Evolutionary conservation across 2,888 invertebrate genomes (phyloP).

Genomic region (Nemotelus nigrinus): DNA sequence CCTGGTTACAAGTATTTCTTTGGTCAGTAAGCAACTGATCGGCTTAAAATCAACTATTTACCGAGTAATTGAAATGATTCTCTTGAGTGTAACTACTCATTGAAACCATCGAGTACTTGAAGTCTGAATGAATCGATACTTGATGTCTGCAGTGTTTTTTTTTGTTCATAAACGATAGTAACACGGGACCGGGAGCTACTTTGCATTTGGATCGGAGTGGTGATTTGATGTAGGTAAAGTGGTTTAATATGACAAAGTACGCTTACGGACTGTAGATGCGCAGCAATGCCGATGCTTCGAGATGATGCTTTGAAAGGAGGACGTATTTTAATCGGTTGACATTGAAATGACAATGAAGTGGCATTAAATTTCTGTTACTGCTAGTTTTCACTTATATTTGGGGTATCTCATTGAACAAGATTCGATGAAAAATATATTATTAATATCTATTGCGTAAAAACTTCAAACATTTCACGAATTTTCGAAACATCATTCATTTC

Average conservation of each 20-base stretch:
- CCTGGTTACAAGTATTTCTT: not conserved
- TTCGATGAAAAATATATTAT: no score
- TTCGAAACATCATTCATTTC: no score
- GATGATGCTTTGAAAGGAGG: no score
- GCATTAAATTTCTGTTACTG: no score
- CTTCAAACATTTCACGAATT: no score
- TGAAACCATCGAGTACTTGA: constrained; percentile 18
- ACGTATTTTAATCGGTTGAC: no score
- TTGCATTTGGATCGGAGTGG: not conserved
- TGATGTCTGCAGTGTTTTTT: constrained; percentile 25
- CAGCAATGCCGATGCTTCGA: no score
- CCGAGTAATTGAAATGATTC: constrained; percentile 35
- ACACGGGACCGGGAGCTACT: constrained; percentile 14
- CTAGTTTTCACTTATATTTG: no score
- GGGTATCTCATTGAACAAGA: no score
- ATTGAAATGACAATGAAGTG: no score
- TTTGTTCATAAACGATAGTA: not conserved
- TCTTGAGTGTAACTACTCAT: constrained; percentile 30
- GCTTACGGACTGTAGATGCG: not conserved
- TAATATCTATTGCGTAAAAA: no score
- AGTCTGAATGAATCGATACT: constrained; percentile 12
- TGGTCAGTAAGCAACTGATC: not conserved
- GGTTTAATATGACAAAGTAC: constrained; percentile 35
- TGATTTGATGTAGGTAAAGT: constrained; percentile 33
- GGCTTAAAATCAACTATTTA: constrained; percentile 1